Conservation (phyloP, 2,888 invertebrate species). For the Catocala nupta region DNA sequence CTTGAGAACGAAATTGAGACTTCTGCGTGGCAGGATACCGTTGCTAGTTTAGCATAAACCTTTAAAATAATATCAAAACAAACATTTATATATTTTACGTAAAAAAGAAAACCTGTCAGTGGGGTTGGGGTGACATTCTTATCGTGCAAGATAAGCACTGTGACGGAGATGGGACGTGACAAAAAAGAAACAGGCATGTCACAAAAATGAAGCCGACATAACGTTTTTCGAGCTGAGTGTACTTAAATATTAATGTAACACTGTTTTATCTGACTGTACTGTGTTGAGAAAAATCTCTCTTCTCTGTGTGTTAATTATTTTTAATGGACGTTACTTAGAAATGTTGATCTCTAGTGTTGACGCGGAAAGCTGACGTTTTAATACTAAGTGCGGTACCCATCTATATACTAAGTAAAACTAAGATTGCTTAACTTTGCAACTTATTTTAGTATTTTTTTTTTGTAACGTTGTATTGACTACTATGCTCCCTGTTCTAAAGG, state of each 20-base stretch:
- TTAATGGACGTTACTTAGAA: neutral
- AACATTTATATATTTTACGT: conserved; percentile 45
- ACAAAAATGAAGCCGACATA: conserved; percentile 54
- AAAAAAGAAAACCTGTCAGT: conserved; percentile 43
- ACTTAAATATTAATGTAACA: conserved; percentile 49
- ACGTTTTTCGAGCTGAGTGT: conserved; percentile 46
- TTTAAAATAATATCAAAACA: conserved; percentile 27
- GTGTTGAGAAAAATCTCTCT: conserved; percentile 9
- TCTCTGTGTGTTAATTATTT: conserved; percentile 25
- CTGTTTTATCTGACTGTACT: conserved; percentile 34
- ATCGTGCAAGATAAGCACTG: conserved; percentile 56
- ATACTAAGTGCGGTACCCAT: no score
- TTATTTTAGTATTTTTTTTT: no score
- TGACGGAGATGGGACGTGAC: conserved; percentile 56
- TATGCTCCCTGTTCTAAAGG: no score
- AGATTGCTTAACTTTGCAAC: no score
- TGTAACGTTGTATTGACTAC: no score
- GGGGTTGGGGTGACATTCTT: conserved; percentile 51
- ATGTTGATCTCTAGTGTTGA: neutral
- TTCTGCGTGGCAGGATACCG: no score
- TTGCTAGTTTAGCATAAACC: neutral
- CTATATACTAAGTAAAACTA: no score
- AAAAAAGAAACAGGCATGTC: conserved; percentile 45
- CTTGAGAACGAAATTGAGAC: no score
- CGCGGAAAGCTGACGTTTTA: no score